Evolutionary conservation across 1,140 invertebrate species (phyloP), one percentile per base, ranked within the genome.

Genomic region (Aphaenogaster floridana): DNA sequence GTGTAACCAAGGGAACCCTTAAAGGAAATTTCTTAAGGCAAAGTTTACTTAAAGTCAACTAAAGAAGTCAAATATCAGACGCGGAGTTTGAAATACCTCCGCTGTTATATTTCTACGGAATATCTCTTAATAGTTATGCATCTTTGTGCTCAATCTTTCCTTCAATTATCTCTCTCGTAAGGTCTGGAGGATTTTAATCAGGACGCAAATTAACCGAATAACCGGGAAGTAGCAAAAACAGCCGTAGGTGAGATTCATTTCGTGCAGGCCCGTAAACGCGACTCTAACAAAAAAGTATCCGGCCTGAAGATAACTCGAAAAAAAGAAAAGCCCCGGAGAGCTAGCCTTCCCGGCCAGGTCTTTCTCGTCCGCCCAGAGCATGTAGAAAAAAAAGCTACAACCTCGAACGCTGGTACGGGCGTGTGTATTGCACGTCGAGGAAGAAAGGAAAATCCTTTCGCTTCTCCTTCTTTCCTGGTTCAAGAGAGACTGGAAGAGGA

Each of bases 391-490:
- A 84, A 50, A 48, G 9, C 28, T 68, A 61, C 66, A 50, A 50
- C 17, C 48, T 52, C 36, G 63, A 68, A 80, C 28, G 48, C 5
- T 15, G 50, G 9, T 42, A 45, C 36, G 15, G 21, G 17, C 34
- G 28, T 45, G n/a, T 45, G n/a, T 50, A 74, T 28, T 50, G 13
- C 45, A 21, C 28, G 48, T 45, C 21, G 17, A 34, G 52, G 21
- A 21, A 50, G 69, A 76, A 84, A 39, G 57, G 42, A 84, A 84
- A 84, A 50, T 50, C 39, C 13, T 68, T 50, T 69, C 21, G 57
- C 59, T 63, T 80, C 21, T 50, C 5, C 68, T 80, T 68, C 21
- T 69, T 45, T 66, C 21, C 8, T 39, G 45, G n/a, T 57, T 84
- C 13, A 17, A 52, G 21, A 45, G 59, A 66, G 54, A 88, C 88